A percentile compares a stretch with the other conserved stretches of the same genome.
These are phyloP conservation scores for Melieria picta DNA, from an alignment of 2,888 invertebrate genomes.

Conservation along the genomic window DNA sequence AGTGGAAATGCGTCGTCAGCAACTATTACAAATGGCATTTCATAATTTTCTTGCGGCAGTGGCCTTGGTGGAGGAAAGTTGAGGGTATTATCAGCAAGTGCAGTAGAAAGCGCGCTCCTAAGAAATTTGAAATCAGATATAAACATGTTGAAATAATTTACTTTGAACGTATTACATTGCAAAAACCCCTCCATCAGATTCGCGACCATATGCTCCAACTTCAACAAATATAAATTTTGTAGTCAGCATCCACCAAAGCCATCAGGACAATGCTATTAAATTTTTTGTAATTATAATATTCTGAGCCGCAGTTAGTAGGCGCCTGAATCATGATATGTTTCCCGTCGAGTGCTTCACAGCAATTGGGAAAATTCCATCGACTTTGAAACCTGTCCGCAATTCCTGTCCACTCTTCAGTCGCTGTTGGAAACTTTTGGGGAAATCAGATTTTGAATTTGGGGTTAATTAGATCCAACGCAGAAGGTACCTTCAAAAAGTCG, in stretches of 20 bases:
- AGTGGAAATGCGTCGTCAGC: constrained; percentile 2
- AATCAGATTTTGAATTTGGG: background rate
- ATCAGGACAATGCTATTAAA: too few species aligned
- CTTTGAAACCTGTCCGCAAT: background rate
- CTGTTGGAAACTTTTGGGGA: background rate
- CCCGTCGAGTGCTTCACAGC: background rate
- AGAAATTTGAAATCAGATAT: too few species aligned
- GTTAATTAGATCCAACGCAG: background rate
- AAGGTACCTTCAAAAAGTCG: background rate
- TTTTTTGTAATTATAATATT: too few species aligned
- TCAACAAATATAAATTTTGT: constrained; percentile 22
- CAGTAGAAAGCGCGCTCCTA: too few species aligned
- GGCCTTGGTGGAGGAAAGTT: too few species aligned
- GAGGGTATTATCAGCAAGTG: too few species aligned
- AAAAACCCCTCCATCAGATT: constrained; percentile 21
- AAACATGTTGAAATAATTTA: too few species aligned
- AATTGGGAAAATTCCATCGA: constrained; percentile 5
- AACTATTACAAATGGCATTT: background rate
- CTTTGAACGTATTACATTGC: background rate
- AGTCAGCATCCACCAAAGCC: background rate
- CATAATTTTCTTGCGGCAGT: too few species aligned
- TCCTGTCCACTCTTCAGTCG: too few species aligned
- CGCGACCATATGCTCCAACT: constrained; percentile 18
- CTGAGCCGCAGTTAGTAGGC: constrained; percentile 5
- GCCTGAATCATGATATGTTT: constrained; percentile 7